Conservation (phyloP, 2,113 vertebrate species). For the Vidua macroura region DNA sequence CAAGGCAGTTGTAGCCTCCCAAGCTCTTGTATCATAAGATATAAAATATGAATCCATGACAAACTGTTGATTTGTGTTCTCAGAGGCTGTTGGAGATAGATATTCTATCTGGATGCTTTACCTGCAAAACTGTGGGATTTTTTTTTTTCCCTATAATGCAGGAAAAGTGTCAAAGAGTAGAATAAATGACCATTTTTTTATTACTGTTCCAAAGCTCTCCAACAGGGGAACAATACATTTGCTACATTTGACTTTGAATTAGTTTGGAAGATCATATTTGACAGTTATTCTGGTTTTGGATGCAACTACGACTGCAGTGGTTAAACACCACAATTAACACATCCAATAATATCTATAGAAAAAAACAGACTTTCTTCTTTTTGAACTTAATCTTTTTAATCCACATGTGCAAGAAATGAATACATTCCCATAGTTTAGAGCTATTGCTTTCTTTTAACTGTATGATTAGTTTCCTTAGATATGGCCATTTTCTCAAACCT, state of each 20-base stretch:
- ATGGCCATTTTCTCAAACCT: not conserved
- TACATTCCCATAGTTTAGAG: not conserved
- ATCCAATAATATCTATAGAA: not conserved
- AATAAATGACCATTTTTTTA: slow-evolving; percentile 16
- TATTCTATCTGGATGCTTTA: not conserved
- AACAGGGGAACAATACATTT: not conserved
- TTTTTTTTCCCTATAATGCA: not conserved
- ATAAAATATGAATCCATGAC: not conserved
- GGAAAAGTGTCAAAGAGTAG: not conserved
- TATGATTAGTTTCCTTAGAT: not conserved
- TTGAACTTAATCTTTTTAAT: not conserved
- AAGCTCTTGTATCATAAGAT: not conserved
- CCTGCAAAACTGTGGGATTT: not conserved
- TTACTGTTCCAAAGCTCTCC: slow-evolving; percentile 11
- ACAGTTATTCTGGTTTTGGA: not conserved
- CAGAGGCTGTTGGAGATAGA: not conserved
- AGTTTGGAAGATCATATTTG: not conserved
- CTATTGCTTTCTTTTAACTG: not conserved
- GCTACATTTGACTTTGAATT: slow-evolving; percentile 6
- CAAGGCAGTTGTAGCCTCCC: not conserved
- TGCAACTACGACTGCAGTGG: not conserved
- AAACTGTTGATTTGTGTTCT: slow-evolving; percentile 40
- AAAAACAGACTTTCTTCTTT: not conserved
- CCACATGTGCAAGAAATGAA: not conserved
- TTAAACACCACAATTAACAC: not conserved